Conservation (phyloP, 1,140 invertebrate species). For the Formica exsecta region DNA sequence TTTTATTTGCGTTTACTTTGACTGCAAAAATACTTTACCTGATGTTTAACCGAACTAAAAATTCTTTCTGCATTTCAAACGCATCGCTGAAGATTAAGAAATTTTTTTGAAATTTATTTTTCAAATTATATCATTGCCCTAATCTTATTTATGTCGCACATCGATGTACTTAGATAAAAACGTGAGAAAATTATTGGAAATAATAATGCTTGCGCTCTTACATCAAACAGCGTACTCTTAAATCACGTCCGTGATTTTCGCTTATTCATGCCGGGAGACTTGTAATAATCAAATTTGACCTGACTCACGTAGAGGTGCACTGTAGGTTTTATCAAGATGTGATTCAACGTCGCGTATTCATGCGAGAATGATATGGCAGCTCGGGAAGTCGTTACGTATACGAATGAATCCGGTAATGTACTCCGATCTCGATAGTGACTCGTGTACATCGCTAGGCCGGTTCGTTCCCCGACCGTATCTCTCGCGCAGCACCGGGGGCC, state of each 20-base stretch:
- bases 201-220: background rate
- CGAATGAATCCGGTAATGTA: conserved; percentile 61
- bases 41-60: background rate
- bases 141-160: background rate
- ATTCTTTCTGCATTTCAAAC: background rate
- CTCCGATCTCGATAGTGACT: conserved; percentile 66
- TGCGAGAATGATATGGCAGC: conserved; percentile 51
- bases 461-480: conserved; percentile 70
- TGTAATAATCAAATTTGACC: conserved; percentile 55
- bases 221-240: background rate
- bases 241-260: conserved; percentile 31
- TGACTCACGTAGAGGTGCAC: conserved; percentile 32
- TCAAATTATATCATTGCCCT: background rate
- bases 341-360: conserved; percentile 59
- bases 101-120: background rate
- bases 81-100: background rate
- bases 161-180: background rate
- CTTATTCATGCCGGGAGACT: background rate
- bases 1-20: background rate
- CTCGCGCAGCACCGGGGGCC: conserved; percentile 26
- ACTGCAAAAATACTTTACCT: background rate
- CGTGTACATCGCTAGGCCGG: conserved; percentile 71
- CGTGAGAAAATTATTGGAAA: background rate
- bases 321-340: conserved; percentile 55
- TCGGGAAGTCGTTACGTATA: conserved; percentile 61